Percentiles rank a stretch among this genome's conserved stretches.
phyloP scores from a whole-genome alignment of 1,140 invertebrate species.

The Hermetia illucens region DNA sequence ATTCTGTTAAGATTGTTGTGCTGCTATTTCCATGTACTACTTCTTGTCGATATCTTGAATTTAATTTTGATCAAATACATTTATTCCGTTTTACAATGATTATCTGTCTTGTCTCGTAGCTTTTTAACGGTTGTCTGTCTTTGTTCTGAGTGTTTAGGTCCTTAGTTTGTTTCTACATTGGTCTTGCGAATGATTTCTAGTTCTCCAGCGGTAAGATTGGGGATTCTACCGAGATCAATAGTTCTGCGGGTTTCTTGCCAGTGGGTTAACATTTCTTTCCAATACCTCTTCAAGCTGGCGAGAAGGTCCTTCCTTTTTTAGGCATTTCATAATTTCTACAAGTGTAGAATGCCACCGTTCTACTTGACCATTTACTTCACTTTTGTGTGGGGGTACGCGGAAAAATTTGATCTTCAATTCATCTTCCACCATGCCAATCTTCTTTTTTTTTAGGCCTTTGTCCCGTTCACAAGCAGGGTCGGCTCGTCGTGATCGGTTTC shows the following conservation, averaged over 20 bases:
- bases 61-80: background rate
- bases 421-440: too few relatives aligned
- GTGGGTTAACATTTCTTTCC: too few relatives aligned
- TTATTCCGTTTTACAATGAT: background rate
- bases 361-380: background rate
- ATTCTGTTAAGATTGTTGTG: too few relatives aligned
- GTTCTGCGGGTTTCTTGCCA: too few relatives aligned
- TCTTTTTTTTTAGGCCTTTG: too few relatives aligned
- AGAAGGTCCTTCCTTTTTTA: background rate
- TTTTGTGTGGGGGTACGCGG: background rate
- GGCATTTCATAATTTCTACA: slow-evolving; percentile 2
- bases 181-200: background rate
- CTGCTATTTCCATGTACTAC: background rate
- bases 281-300: too few relatives aligned
- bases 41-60: background rate
- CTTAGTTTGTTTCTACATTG: background rate
- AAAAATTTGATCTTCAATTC: too few relatives aligned
- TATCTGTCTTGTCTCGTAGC: background rate
- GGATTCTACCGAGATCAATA: too few relatives aligned
- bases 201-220: too few relatives aligned
- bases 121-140: background rate
- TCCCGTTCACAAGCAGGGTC: too few relatives aligned
- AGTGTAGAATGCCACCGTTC: slow-evolving; percentile 1
- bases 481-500: too few relatives aligned
- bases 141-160: background rate